Percentiles rank a stretch among this genome's conserved stretches.
These are phyloP conservation scores for Pangasianodon gigas DNA, from an alignment of 2,113 vertebrate genomes.

Conservation along the genomic window DNA sequence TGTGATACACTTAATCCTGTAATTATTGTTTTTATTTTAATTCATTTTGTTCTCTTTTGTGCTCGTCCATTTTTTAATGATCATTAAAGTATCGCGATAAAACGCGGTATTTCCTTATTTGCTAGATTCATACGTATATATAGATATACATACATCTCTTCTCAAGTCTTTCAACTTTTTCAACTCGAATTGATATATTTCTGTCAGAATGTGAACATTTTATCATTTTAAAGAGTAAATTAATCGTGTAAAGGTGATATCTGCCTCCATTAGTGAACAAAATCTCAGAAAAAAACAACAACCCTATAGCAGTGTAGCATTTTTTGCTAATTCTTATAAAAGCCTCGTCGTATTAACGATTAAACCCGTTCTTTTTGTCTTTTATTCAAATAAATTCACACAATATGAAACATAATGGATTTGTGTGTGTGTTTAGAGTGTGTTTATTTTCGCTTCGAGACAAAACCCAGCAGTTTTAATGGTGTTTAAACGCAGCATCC, in stretches of 20 bases:
- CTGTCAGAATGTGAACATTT: neutral
- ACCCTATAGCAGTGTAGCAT: neutral
- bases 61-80: neutral
- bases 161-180: neutral
- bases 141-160: no score
- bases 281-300: neutral
- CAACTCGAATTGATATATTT: neutral
- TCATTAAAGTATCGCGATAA: neutral
- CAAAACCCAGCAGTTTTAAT: neutral
- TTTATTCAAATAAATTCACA: neutral
- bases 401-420: no score
- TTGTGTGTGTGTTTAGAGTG: neutral
- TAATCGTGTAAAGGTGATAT: neutral
- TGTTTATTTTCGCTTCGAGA: neutral
- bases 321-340: neutral
- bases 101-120: neutral
- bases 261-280: neutral
- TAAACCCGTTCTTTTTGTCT: neutral
- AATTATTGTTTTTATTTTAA: neutral
- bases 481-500: neutral
- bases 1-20: neutral
- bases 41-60: neutral
- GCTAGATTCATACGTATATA: no score
- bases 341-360: neutral
- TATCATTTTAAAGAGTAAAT: neutral